Evolutionary conservation across 2,797 vertebrate species (phyloP).

Genomic region (Neosilurus hyrtlii): DNA sequence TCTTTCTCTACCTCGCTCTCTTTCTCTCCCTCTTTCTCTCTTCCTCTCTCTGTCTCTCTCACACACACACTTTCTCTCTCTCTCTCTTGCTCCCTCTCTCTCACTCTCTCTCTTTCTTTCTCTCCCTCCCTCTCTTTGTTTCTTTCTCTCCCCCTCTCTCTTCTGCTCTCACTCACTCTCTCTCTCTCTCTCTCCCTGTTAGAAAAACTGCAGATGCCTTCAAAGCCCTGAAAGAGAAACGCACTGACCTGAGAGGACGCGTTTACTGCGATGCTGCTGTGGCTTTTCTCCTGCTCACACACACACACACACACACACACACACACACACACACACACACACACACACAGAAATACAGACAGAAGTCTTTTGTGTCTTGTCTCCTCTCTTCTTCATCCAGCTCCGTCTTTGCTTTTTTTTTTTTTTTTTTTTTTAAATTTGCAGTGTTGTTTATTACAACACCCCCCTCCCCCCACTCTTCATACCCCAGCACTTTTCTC

Average conservation of each 20-base stretch:
- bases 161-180: too few relatives aligned
- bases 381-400: neutral
- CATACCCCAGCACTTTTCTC: neutral
- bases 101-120: too few relatives aligned
- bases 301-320: neutral
- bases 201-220: slow-evolving; percentile 51
- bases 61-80: too few relatives aligned
- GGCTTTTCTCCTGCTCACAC: slow-evolving; percentile 39
- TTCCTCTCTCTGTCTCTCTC: too few relatives aligned
- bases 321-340: neutral
- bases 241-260: slow-evolving; percentile 63
- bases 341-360: neutral
- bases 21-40: too few relatives aligned
- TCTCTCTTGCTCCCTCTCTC: too few relatives aligned
- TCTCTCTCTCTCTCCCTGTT: too few relatives aligned
- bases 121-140: too few relatives aligned
- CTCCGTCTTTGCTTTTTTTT: slow-evolving; percentile 32
- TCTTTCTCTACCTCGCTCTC: too few relatives aligned
- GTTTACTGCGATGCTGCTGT: slow-evolving; percentile 22
- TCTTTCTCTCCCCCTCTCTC: too few relatives aligned
- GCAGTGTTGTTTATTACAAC: slow-evolving; percentile 5
- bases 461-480: neutral
- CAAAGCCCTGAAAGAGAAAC: slow-evolving; percentile 53
- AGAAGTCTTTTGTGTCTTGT: neutral
- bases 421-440: slow-evolving; percentile 36